These are phyloP conservation scores for Phycodurus eques DNA, from an alignment of 2,113 vertebrate genomes.

Conservation along the genomic window DNA sequence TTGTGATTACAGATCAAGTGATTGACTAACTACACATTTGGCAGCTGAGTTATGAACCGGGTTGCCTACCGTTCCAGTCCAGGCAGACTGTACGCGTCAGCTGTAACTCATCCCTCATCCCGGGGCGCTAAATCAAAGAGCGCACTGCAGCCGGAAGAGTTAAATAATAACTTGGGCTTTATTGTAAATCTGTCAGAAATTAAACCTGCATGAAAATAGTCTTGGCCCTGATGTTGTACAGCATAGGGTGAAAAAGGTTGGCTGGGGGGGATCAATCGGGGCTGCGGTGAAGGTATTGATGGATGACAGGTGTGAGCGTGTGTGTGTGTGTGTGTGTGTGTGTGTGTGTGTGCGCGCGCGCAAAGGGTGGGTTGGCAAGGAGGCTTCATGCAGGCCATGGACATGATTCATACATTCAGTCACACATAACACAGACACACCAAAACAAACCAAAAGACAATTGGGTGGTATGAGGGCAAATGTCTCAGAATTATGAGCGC, in stretches of 20 bases:
- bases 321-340: conserved; percentile 28
- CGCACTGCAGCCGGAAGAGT: conserved; percentile 65
- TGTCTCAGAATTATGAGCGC: conserved; percentile 22
- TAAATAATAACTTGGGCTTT: conserved; percentile 74
- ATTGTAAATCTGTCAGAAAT: conserved; percentile 76
- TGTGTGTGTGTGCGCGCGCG: conserved; percentile 34
- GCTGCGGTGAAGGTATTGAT: conserved; percentile 66
- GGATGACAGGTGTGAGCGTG: conserved; percentile 57
- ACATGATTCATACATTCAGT: conserved; percentile 61
- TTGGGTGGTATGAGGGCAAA: conserved; percentile 19
- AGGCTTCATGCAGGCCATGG: conserved; percentile 46
- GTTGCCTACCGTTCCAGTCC: conserved; percentile 63
- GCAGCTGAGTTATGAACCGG: conserved; percentile 86
- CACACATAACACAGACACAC: conserved; percentile 51
- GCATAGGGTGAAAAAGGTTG: conserved; percentile 46
- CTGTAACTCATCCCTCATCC: conserved; percentile 72
- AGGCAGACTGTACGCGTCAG: conserved; percentile 67
- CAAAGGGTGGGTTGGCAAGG: conserved; percentile 63
- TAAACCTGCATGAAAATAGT: conserved; percentile 55
- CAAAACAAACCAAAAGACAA: conserved; percentile 56
- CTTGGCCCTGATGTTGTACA: conserved; percentile 49
- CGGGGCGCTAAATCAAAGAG: conserved; percentile 69
- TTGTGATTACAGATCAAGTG: conserved; percentile 98
- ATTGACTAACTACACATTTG: conserved; percentile 96
- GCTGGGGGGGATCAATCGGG: conserved; percentile 60